A percentile compares a stretch with the other conserved stretches of the same genome.
Evolutionary conservation across 2,888 invertebrate genomes (phyloP).

Genomic region (Troilus luridus): DNA sequence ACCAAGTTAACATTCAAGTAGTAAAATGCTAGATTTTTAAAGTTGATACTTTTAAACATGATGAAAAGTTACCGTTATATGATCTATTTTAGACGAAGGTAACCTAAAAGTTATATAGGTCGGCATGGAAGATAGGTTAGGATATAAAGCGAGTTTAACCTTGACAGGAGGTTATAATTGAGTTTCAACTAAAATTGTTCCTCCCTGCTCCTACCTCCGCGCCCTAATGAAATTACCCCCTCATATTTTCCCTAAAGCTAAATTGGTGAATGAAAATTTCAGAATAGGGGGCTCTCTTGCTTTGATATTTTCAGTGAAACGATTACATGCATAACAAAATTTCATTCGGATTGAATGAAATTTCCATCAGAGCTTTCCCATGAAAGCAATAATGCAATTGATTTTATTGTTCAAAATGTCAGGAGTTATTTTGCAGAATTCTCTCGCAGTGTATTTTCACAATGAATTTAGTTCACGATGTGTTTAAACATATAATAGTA

Average conservation of each 20-base stretch:
- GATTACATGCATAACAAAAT: neutral
- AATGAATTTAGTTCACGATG: no score
- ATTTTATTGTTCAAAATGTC: neutral
- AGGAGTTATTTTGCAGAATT: neutral
- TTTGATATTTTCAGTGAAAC: neutral
- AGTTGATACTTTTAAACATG: neutral
- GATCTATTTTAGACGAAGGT: neutral
- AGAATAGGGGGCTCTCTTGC: neutral
- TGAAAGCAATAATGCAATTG: neutral
- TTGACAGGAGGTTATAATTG: neutral
- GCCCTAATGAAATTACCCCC: neutral
- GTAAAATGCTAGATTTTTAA: neutral
- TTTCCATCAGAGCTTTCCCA: neutral
- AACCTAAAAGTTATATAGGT: neutral
- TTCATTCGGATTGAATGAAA: neutral
- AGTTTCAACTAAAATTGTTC: constrained; percentile 25
- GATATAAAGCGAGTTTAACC: constrained; percentile 3
- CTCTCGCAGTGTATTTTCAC: neutral
- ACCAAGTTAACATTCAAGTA: no score
- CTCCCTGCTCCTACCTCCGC: neutral
- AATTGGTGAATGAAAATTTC: neutral
- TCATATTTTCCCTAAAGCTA: neutral
- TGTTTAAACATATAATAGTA: no score
- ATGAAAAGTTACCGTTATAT: neutral
- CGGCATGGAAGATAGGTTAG: neutral